Evolutionary conservation across 1,140 invertebrate genomes (phyloP), one percentile per base, ranked within the genome.

Genomic region (Hycleus cichorii): DNA sequence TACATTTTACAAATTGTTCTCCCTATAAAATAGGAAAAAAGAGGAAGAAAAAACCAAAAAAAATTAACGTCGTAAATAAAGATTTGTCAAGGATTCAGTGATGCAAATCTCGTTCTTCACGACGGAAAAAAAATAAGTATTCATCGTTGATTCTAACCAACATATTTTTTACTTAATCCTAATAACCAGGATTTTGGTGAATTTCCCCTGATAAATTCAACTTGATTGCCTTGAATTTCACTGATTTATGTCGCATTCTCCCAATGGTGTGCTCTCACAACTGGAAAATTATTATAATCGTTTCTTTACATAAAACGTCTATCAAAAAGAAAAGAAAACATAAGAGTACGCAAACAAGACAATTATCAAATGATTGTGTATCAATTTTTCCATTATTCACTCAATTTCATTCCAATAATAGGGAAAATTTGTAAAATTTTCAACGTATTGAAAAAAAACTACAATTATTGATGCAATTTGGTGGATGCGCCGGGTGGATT

Each of bases 131-230:
- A 49, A 58, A 58, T 58, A 58, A 48, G 57, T 51, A 58, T 58
- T 58, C 49, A 58, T 58, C 57, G 49, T 47, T 58, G 50, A 58
- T 58, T 52, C 57, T 47, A 38, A 49, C 32, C 32, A 58, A 58
- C 57, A 58, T 58, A 58, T 58, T 58, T 58, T 58, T 58, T 58
- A 58, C 57, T 58, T 58, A 58, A 58, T 58, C 57, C 44, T 58
- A 58, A 58, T 58, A 52, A 58, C 49, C 42, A 58, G 57, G 57
- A 58, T 58, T 58, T 58, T 52, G 57, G 32, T 7, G 52, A 58
- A 58, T 58, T 58, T 58, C 54, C 57, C 49, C 47, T 58, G 57
- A 58, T 58, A 58, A 58, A 58, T 58, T 58, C 51, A 49, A 40
- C 57, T 51, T 51, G 57, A 58, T 58, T 58, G 57, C 48, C 57